phyloP scores from a whole-genome alignment of 1,140 invertebrate species.

The Triops longicaudatus region DNA sequence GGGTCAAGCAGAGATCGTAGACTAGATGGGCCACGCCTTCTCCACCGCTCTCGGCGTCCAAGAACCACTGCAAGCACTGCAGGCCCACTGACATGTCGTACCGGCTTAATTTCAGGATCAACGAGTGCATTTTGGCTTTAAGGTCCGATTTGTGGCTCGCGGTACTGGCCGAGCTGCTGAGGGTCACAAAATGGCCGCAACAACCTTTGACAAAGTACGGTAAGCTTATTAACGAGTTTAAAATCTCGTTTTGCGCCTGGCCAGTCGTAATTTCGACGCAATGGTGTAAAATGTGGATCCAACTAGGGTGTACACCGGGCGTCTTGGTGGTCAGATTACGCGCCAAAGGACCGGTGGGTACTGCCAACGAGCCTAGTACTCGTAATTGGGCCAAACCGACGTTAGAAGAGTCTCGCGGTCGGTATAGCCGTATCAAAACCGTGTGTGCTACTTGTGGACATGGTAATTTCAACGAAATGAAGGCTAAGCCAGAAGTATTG shows the following conservation, averaged over 20 bases:
- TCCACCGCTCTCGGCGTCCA: slow-evolving; percentile 32
- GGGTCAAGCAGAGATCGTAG: slow-evolving; percentile 59
- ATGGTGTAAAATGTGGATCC: neutral
- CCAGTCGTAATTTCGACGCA: neutral
- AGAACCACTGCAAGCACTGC: slow-evolving; percentile 14
- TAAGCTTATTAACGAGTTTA: neutral
- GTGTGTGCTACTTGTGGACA: slow-evolving; percentile 62
- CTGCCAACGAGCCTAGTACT: slow-evolving; percentile 70
- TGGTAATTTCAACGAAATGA: slow-evolving; percentile 68
- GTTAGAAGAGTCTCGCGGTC: slow-evolving; percentile 74
- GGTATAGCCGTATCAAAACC: slow-evolving; percentile 58
- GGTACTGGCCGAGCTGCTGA: neutral
- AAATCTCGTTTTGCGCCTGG: neutral
- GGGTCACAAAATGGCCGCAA: neutral
- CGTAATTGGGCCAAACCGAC: slow-evolving; percentile 79
- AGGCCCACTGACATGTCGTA: neutral
- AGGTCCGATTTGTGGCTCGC: neutral
- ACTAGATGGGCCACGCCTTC: slow-evolving; percentile 71
- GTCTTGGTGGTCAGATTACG: neutral
- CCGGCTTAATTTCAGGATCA: slow-evolving; percentile 14
- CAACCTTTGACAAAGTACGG: neutral
- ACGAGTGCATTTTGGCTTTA: slow-evolving; percentile 17
- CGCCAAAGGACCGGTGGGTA: slow-evolving; percentile 39
- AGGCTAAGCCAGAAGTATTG: slow-evolving; percentile 72
- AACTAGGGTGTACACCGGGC: neutral